phyloP scores from a whole-genome alignment of 2,888 invertebrate genomes.

The Ctenicera cuprea region DNA sequence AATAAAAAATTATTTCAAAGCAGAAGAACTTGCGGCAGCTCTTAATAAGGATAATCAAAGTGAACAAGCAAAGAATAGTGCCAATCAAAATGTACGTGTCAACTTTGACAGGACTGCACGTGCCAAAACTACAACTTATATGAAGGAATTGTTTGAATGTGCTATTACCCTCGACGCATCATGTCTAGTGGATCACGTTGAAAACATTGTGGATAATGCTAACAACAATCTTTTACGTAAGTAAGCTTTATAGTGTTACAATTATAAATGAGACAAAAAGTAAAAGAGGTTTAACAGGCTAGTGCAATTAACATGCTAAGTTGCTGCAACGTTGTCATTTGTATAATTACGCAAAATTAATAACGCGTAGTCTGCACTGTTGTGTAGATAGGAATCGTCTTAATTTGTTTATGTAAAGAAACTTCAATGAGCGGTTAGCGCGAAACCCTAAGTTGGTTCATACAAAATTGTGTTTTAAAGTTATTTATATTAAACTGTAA shows the following conservation, averaged over 20 bases:
- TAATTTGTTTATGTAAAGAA: too few species aligned
- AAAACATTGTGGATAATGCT: constrained; percentile 48
- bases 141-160: constrained; percentile 36
- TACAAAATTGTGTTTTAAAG: too few species aligned
- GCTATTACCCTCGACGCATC: constrained; percentile 49
- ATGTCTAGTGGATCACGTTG: constrained; percentile 56
- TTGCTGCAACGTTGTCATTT: too few species aligned
- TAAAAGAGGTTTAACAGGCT: too few species aligned
- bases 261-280: neutral
- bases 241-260: constrained; percentile 14
- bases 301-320: too few species aligned
- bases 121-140: neutral
- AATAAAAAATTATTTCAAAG: neutral
- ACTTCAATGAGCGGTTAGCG: too few species aligned
- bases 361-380: too few species aligned
- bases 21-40: neutral
- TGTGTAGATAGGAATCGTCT: too few species aligned
- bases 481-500: too few species aligned
- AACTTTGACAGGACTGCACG: constrained; percentile 4
- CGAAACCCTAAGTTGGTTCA: too few species aligned
- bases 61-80: constrained; percentile 28
- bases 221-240: constrained; percentile 41
- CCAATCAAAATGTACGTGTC: constrained; percentile 3
- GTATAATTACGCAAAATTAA: too few species aligned
- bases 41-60: constrained; percentile 20